Evolutionary conservation across 2,113 vertebrate species (phyloP).

Genomic region (Shinisaurus crocodilurus): DNA sequence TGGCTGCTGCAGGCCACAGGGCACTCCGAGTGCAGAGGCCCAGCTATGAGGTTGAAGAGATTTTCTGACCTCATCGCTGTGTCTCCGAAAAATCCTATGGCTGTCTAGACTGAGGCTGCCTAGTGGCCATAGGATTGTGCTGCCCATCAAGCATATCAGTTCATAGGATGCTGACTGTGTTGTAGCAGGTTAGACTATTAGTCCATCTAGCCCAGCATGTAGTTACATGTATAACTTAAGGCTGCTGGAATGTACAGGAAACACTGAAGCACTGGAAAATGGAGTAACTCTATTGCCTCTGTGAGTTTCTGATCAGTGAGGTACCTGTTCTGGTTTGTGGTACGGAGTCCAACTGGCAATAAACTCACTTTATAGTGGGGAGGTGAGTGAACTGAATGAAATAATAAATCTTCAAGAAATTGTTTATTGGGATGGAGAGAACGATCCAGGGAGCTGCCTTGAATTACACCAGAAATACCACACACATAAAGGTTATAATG

Average conservation of each 20-base stretch:
- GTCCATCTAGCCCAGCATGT: background rate
- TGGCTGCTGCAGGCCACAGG: too few species aligned
- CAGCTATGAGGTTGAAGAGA: too few species aligned
- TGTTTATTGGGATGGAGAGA: background rate
- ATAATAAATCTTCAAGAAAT: slow-evolving; percentile 3
- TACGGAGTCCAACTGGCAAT: background rate
- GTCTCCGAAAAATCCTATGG: too few species aligned
- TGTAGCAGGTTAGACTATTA: background rate
- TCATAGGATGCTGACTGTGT: background rate
- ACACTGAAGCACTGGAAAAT: background rate
- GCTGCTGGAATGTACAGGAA: too few species aligned
- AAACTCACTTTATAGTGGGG: slow-evolving; percentile 14
- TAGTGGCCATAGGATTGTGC: too few species aligned
- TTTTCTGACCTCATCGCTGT: too few species aligned
- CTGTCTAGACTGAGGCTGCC: too few species aligned
- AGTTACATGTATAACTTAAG: too few species aligned
- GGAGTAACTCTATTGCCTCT: background rate
- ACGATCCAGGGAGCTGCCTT: background rate
- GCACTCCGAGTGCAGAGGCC: too few species aligned
- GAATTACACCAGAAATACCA: background rate
- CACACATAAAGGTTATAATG: background rate
- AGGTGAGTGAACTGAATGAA: background rate
- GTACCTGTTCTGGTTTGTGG: background rate
- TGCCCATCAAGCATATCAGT: too few species aligned
- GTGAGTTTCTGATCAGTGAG: background rate